These are phyloP conservation scores for Sepiola atlantica DNA, from an alignment of 2,888 invertebrate species.

Conservation along the genomic window DNA sequence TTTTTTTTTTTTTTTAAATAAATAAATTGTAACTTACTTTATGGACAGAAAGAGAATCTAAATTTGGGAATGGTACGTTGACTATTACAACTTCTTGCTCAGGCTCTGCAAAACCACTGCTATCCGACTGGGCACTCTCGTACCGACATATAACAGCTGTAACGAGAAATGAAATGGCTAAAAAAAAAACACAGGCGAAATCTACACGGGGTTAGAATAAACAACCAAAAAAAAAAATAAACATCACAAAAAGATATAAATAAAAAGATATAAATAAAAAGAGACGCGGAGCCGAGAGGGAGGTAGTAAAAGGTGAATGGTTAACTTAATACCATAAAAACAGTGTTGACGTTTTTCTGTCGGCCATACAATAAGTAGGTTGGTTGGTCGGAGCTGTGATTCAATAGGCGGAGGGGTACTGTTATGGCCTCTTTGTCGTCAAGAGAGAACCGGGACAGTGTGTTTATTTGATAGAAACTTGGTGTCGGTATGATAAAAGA, in stretches of 20 bases:
- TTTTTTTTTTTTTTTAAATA: conserved; percentile 1
- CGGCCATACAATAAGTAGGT: background rate
- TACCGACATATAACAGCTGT: conserved; percentile 62
- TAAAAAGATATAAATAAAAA: too few species aligned
- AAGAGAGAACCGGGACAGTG: background rate
- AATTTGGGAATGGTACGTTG: background rate
- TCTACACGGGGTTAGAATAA: background rate
- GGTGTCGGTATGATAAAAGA: background rate
- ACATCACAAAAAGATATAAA: background rate
- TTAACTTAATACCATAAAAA: background rate
- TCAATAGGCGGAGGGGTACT: background rate
- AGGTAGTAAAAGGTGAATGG: background rate
- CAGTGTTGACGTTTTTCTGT: background rate
- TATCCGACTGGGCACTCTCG: conserved; percentile 69
- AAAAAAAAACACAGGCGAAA: background rate
- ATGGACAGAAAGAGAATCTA: conserved; percentile 24
- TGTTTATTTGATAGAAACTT: background rate
- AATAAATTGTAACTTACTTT: conserved; percentile 24
- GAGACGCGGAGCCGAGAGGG: background rate
- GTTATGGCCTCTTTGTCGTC: background rate
- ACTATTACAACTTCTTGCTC: conserved; percentile 52
- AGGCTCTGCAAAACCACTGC: conserved; percentile 68
- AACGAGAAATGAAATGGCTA: conserved; percentile 35
- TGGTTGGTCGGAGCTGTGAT: background rate
- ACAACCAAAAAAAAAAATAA: background rate